A percentile compares a stretch with the other conserved stretches of the same genome.
phyloP scores from a whole-genome alignment of 2,797 vertebrate species.

The Mareca strepera region DNA sequence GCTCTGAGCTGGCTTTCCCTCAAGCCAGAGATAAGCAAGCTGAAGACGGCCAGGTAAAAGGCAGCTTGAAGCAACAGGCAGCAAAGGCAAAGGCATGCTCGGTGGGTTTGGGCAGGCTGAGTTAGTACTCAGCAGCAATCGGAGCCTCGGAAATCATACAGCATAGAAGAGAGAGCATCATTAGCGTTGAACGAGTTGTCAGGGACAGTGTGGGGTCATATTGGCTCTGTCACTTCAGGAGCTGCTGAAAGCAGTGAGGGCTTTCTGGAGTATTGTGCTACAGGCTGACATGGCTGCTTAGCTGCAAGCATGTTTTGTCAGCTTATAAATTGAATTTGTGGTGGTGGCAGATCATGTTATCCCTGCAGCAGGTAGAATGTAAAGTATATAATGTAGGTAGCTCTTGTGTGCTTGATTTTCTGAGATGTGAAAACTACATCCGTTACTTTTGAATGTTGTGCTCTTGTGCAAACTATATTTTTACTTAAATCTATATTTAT shows the following conservation, averaged over 20 bases:
- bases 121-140: neutral
- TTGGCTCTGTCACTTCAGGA: neutral
- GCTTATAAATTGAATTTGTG: neutral
- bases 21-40: neutral
- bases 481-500: neutral
- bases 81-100: neutral
- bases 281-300: neutral
- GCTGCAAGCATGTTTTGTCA: neutral
- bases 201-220: neutral
- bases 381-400: neutral
- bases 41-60: neutral
- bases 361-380: neutral
- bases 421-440: neutral
- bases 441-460: rapidly evolving
- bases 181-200: neutral
- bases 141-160: neutral
- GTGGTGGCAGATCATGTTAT: neutral
- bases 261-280: neutral
- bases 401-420: neutral
- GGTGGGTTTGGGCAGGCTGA: neutral
- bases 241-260: neutral
- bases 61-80: neutral
- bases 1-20: neutral
- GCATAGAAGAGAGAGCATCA: neutral
- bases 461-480: neutral